Evolutionary conservation across 2,888 invertebrate genomes (phyloP), one percentile per base, ranked within the genome.

Genomic region (Drosophila falleni): DNA sequence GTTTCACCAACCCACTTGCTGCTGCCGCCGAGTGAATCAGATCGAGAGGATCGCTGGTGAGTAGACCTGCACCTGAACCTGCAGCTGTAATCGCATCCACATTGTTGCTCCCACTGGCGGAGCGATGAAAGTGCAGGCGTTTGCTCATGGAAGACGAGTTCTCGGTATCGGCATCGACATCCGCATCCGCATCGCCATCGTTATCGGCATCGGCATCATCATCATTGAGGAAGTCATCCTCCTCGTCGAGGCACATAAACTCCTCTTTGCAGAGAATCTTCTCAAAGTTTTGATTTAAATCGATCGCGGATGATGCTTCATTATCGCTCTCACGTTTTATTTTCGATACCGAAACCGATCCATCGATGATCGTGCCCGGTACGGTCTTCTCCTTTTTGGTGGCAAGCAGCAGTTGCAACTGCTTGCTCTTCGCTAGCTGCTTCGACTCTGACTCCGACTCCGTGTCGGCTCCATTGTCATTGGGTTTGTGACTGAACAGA

Each of bases 201-300:
- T 44, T 41, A 39, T 77, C 67, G 23, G 46, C 76, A 23, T 81
- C 78, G 11, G 13, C 74, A 16, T 65, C 74, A 16, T 63, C 75
- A 73, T 89, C 81, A 46, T 89, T 85, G 51, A 74, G 80, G 68
- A 82, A 85, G 35, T 84, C 88, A 33, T 91, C 90, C 62, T 92
- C 92, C 73, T 92, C 92, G 64, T 91, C 92, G 74, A 91, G 90
- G 84, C 91, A 91, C 89, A 90, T 85, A 62, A 92, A 90, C 80
- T 92, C 92, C 77, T 92, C 93, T 63, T 92, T 92, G 67, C 93
- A 92, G 62, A 92, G 91, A 71, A 92, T 92, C 76, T 92, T 92
- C 74, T 92, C 92, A 74, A 92, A 92, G 81, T 92, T 92, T 71
- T 92, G 92, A 90, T 92, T 92, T 11, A 92, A 87, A 86, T 92